phyloP scores from a whole-genome alignment of 2,113 vertebrate species.

The Myrmecobius fasciatus region DNA sequence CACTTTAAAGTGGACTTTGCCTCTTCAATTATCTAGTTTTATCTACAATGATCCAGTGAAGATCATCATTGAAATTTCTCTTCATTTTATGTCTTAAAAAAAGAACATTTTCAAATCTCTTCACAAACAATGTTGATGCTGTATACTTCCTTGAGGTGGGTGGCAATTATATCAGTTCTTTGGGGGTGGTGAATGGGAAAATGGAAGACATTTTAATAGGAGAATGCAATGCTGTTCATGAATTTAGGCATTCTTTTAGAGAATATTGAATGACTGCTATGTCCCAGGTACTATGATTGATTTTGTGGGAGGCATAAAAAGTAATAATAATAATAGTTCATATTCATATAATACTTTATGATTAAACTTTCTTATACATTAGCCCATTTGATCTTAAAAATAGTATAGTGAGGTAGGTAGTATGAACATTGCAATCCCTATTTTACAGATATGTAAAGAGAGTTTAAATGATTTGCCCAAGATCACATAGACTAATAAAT shows the following conservation, averaged over 20 bases:
- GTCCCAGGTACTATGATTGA: background rate
- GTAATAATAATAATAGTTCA: background rate
- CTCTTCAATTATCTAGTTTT: background rate
- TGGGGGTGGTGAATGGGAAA: background rate
- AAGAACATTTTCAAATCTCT: background rate
- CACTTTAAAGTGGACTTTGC: background rate
- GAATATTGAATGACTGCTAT: background rate
- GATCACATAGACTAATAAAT: background rate
- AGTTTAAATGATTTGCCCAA: background rate
- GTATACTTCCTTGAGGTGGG: background rate
- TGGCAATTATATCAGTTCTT: background rate
- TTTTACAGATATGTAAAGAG: background rate
- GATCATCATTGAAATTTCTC: background rate
- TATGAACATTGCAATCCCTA: background rate
- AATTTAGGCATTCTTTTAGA: background rate
- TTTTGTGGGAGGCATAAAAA: background rate
- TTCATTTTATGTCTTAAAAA: background rate
- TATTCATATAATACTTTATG: background rate
- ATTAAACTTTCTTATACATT: background rate
- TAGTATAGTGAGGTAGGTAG: background rate
- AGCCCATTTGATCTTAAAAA: background rate
- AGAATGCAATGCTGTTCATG: background rate
- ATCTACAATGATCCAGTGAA: background rate
- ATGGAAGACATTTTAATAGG: background rate
- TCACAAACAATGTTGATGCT: background rate